Evolutionary conservation across 2,888 invertebrate genomes (phyloP), one percentile per base, ranked within the genome.

Genomic region (Carpatolechia fugitivella): DNA sequence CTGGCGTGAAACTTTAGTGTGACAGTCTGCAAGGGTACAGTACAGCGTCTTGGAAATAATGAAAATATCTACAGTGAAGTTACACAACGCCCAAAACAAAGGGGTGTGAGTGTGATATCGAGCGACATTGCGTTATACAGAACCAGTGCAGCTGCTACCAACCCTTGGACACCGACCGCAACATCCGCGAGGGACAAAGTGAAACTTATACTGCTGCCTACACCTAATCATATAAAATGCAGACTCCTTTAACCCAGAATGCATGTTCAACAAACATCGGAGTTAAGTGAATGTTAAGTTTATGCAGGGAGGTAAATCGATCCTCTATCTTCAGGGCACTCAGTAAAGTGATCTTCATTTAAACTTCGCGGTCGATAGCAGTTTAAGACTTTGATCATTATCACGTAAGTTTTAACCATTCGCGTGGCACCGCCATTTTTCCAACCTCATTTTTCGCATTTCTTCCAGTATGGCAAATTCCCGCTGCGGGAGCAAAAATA

Each of bases 281-380:
- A n/a, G n/a, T n/a, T n/a, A 24, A 4, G 24, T 4, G 24, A 24
- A 33, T 33, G n/a, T 33, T 10, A 33, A 3, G 33, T 33, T n/a
- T 33, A 8, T 5, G 33, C 33, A 10, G 18, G 5, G 3, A 18
- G 40, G 3, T 41, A 41, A 18, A 6, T 2, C 40, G 20, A 41
- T 11, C 40, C 18, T 38, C 7, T 14, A 2, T 41, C 18, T 41
- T 7, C n/a, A 3, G n/a, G 24, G 20, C 24, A 24, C 24, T 3
- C 44, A 13, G 24, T 29, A 44, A 44, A 44, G 29, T 44, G 44
- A 29, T 44, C 44, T 44, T 44, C 29, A 44, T 44, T 44, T 13
- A 44, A 44, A 44, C 44, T 44, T 44, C 29, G 44, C 44, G 13
- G 29, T 20, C 6, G n/a, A 13, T 20, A 24, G 44, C 44, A 29